These are phyloP conservation scores for Bombyx mandarina DNA, from an alignment of 1,140 invertebrate genomes.

Conservation along the genomic window DNA sequence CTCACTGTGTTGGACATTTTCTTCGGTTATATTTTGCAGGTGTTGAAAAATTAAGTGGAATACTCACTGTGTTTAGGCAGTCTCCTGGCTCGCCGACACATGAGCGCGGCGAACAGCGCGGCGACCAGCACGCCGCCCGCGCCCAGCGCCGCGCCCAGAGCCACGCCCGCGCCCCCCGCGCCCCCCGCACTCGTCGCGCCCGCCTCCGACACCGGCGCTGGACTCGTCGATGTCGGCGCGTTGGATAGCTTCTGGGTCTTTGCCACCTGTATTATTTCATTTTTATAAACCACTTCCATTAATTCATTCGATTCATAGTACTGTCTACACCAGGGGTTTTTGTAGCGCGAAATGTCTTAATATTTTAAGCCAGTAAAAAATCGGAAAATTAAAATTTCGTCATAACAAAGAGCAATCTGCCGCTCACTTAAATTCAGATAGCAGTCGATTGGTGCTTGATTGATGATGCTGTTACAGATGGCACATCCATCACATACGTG, in stretches of 20 bases:
- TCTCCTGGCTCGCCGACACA: slow-evolving; percentile 38
- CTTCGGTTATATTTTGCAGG: no score
- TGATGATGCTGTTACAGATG: no score
- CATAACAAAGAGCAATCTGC: no score
- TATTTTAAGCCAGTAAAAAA: no score
- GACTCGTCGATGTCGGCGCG: neutral
- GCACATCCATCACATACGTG: no score
- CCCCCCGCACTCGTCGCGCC: neutral
- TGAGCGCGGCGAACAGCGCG: slow-evolving; percentile 38
- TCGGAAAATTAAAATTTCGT: no score
- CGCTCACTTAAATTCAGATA: no score
- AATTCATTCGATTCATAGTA: no score
- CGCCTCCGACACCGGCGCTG: neutral
- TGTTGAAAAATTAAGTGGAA: neutral
- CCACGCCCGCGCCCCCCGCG: slow-evolving; percentile 1
- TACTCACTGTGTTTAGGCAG: slow-evolving; percentile 32
- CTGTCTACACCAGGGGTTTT: no score
- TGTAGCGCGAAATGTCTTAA: no score
- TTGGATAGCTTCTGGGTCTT: neutral
- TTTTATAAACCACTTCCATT: no score
- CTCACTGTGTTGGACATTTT: slow-evolving; percentile 26
- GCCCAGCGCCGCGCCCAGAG: slow-evolving; percentile 7
- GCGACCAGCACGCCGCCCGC: slow-evolving; percentile 12
- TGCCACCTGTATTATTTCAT: neutral
- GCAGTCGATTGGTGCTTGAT: no score